A percentile compares a stretch with the other conserved stretches of the same genome.
Evolutionary conservation across 2,113 vertebrate species (phyloP).

Genomic region (Labeo catla): DNA sequence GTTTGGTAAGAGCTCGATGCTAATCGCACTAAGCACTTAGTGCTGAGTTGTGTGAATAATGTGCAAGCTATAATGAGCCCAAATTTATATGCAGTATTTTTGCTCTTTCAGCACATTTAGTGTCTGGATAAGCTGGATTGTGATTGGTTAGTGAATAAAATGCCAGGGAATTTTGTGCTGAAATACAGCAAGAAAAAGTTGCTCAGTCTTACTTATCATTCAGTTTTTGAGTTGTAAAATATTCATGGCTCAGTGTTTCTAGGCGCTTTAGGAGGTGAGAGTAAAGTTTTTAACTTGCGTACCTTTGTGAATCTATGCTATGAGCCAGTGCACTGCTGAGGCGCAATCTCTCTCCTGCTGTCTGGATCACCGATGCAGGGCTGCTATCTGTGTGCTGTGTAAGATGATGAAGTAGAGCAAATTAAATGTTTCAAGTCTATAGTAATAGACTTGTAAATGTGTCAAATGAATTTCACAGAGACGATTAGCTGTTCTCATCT

Average conservation of each 20-base stretch:
- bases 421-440: neutral
- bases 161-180: neutral
- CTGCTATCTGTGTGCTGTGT: neutral
- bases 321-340: conserved; percentile 5
- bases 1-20: neutral
- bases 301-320: neutral
- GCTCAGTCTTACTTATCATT: neutral
- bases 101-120: conserved; percentile 3
- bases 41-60: neutral
- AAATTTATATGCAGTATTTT: neutral
- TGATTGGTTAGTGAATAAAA: conserved; percentile 3
- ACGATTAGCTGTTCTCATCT: neutral
- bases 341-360: conserved; percentile 20
- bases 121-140: neutral
- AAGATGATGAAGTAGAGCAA: neutral
- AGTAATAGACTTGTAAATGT: neutral
- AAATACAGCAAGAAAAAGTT: neutral
- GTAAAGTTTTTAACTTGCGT: neutral
- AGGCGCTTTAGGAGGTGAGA: neutral
- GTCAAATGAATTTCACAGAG: neutral
- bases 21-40: neutral
- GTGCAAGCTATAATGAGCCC: conserved; percentile 1
- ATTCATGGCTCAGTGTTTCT: neutral
- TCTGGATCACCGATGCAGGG: conserved; percentile 25
- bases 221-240: conserved; percentile 10